Evolutionary conservation across 2,888 invertebrate species (phyloP), one percentile per base, ranked within the genome.

Genomic region (Quadroppia sp.): DNA sequence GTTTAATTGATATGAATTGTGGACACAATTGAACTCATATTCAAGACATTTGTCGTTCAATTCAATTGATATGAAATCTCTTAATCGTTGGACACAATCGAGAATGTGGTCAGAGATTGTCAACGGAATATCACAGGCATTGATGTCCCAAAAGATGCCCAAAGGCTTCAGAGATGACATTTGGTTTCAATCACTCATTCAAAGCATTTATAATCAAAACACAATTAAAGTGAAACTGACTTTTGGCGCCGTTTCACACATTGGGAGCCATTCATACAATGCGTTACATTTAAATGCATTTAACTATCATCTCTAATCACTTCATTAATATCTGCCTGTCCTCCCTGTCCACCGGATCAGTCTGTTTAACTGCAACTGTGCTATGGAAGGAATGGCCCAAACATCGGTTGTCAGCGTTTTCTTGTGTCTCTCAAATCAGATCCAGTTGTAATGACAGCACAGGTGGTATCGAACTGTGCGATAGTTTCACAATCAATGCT

Each of bases 1-100:
- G 20, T 61, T 32, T 61, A 30, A 30, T 17, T 28, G 61, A 1
- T 61, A 32, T 59, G 59, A 30, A 30, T 59, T n/a, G 2, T 1
- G 30, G 30, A 36, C 2, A 36, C 61, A 61, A 61, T n/a, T 25
- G 20, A 61, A 61, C 20, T 36, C 4, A 61, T 61, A 61, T 61
- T 61, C 61, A 36, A 61, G n/a, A 32, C 61, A 61, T 32, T 61
- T 61, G n/a, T 61, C 28, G n/a, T 32, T 61, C 28, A 61, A 61
- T 61, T 61, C 1, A 32, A n/a, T 61, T 17, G 20, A n/a, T 13
- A 61, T 36, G 20, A n/a, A 61, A 17, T 61, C 15, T 61, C 61
- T 28, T 15, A 61, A 20, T 2, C 32, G 61, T 36, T 36, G 17
- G 17, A 32, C 9, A 2, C 4, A 32, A 7, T 61, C 32, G 17